Conservation (phyloP, 1,140 invertebrate species). For the Cylas formicarius region DNA sequence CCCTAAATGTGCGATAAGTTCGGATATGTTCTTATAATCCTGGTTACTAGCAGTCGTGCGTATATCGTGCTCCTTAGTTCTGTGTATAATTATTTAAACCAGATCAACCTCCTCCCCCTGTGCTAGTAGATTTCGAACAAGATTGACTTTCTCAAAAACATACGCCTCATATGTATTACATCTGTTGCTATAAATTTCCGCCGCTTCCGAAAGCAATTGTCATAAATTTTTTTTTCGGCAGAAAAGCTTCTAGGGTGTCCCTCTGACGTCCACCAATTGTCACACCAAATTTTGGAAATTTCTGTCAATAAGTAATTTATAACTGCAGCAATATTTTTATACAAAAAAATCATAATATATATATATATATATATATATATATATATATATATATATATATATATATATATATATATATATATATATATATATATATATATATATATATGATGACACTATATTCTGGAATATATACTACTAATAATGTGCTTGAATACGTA, state of each 20-base stretch:
- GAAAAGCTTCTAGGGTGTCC: not conserved
- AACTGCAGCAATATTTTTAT: no score
- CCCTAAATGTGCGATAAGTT: conserved; percentile 1
- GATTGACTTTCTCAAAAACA: conserved; percentile 3
- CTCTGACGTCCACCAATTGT: no score
- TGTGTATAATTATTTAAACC: not conserved
- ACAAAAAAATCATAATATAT: no score
- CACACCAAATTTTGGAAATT: no score
- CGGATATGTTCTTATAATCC: conserved; percentile 5
- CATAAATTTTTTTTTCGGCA: conserved; percentile 1
- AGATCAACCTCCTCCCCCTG: conserved; percentile 2
- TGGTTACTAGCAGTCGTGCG: conserved; percentile 3
- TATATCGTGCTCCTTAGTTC: not conserved
- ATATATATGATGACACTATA: no score
- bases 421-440: no score
- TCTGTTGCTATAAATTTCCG: not conserved
- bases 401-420: no score
- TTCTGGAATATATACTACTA: no score
- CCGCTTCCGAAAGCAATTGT: conserved; percentile 1
- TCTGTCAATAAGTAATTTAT: no score
- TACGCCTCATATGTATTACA: conserved; percentile 1
- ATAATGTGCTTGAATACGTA: no score
- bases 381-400: no score
- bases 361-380: no score
- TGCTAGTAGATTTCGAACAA: not conserved